Percentiles rank a stretch among this genome's conserved stretches.
These are phyloP conservation scores for Intellagama lesueurii DNA, from an alignment of 2,797 vertebrate species.

Conservation along the genomic window DNA sequence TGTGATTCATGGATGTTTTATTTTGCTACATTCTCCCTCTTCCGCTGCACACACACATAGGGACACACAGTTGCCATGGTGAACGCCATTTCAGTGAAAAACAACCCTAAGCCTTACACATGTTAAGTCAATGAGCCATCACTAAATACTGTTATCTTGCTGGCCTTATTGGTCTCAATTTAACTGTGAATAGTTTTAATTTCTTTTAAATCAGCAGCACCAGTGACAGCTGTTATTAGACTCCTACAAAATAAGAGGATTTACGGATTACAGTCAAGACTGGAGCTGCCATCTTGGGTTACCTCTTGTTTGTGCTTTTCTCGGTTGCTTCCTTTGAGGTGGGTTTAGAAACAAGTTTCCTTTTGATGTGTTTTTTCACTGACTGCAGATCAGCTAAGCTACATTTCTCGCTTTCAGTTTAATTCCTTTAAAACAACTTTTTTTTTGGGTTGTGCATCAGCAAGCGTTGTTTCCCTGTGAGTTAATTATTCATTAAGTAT, in stretches of 20 bases:
- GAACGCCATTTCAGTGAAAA: background rate
- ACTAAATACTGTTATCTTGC: background rate
- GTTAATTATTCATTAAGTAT: background rate
- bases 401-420: background rate
- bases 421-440: background rate
- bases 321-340: constrained; percentile 15
- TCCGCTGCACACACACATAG: background rate
- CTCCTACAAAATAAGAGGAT: constrained; percentile 44
- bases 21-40: no score
- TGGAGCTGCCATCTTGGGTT: constrained; percentile 31
- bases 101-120: background rate
- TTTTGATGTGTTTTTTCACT: constrained; percentile 14
- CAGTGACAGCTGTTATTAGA: constrained; percentile 43
- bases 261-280: background rate
- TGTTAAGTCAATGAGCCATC: background rate
- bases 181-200: background rate
- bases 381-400: background rate
- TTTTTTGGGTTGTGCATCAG: background rate
- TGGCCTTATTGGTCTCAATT: background rate
- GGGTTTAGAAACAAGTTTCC: background rate
- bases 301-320: background rate
- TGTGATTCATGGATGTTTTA: no score
- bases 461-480: constrained; percentile 36
- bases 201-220: constrained; percentile 7
- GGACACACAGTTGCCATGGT: background rate